phyloP scores from a whole-genome alignment of 1,140 invertebrate species.

The Caenorhabditis brenneri region DNA sequence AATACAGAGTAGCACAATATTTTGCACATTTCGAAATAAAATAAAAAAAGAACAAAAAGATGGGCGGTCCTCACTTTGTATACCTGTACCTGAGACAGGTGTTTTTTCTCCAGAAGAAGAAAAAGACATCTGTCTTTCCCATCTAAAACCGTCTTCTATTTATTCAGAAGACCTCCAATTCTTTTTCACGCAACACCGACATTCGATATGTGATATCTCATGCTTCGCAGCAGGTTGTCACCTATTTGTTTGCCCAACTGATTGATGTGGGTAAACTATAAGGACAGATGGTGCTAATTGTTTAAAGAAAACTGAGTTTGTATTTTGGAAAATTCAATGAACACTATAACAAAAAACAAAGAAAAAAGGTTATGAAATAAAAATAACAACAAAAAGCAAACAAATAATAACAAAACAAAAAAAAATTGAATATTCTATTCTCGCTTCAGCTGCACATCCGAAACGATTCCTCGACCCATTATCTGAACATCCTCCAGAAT shows the following conservation, averaged over 20 bases:
- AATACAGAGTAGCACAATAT: background rate
- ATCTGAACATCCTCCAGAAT: slow-evolving; percentile 14
- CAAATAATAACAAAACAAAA: background rate
- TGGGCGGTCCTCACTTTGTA: background rate
- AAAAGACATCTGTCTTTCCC: background rate
- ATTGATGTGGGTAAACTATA: background rate
- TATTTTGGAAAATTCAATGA: background rate
- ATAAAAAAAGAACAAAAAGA: background rate
- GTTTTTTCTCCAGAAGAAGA: background rate
- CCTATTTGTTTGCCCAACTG: background rate
- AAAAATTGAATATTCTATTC: background rate
- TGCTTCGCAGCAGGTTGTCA: background rate
- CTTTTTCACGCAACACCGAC: slow-evolving; percentile 32
- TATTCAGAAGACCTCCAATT: slow-evolving; percentile 16
- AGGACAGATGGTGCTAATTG: background rate
- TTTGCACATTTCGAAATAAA: background rate
- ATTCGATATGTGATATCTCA: background rate
- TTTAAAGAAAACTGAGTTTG: too few relatives aligned
- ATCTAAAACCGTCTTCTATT: background rate
- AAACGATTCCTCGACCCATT: background rate
- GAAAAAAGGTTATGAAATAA: background rate
- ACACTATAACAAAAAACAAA: background rate
- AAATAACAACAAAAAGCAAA: background rate
- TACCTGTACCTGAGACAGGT: background rate
- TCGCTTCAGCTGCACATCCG: background rate